These are phyloP conservation scores for Arothron firmamentum DNA, from an alignment of 2,113 vertebrate species.

Conservation along the genomic window DNA sequence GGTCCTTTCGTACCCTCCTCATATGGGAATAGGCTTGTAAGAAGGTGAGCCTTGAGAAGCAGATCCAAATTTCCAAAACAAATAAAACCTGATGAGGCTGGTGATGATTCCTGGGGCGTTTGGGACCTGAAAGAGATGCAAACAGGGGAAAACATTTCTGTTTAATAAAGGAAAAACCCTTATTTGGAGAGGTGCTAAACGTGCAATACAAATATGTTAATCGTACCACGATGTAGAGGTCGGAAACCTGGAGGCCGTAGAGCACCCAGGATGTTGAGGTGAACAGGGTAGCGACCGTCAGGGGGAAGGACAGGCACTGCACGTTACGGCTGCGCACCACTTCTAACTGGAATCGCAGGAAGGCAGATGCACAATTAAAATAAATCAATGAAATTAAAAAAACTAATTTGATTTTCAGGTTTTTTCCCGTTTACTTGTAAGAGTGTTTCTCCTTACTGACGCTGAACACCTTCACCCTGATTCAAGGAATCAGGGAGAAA, in stretches of 20 bases:
- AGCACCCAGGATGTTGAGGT: conserved; percentile 87
- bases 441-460: too few species aligned
- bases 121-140: conserved; percentile 77
- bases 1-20: conserved; percentile 36
- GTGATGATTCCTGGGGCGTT: conserved; percentile 88
- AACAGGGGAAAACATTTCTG: not conserved
- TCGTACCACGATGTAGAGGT: conserved; percentile 85
- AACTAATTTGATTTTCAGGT: too few species aligned
- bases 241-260: conserved; percentile 81
- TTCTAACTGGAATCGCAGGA: conserved; percentile 67
- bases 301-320: conserved; percentile 83
- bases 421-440: too few species aligned
- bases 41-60: conserved; percentile 53
- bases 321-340: conserved; percentile 81
- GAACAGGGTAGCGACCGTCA: conserved; percentile 86
- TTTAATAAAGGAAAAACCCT: too few species aligned
- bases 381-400: not conserved
- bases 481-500: too few species aligned
- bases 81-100: conserved; percentile 84
- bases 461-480: too few species aligned
- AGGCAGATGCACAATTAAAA: not conserved
- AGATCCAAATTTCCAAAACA: conserved; percentile 80
- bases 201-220: not conserved
- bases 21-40: conserved; percentile 74
- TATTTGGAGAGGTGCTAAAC: not conserved